A percentile compares a stretch with the other conserved stretches of the same genome.
Evolutionary conservation across 2,113 vertebrate species (phyloP).

Genomic region (Burhinus bistriatus): DNA sequence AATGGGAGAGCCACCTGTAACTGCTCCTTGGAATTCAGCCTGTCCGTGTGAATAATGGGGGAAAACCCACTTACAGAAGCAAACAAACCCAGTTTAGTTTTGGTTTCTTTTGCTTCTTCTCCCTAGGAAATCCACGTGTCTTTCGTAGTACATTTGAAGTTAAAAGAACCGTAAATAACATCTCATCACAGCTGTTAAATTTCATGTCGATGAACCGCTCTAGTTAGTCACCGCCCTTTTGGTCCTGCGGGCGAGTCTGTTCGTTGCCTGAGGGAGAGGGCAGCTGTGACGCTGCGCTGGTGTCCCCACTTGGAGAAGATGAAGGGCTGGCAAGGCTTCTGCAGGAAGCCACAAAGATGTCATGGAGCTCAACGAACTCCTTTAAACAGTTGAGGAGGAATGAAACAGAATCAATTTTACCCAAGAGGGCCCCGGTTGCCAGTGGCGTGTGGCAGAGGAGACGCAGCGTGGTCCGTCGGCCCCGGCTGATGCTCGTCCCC

Average conservation of each 20-base stretch:
- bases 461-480: background rate
- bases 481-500: background rate
- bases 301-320: background rate
- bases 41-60: no score
- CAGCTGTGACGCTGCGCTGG: rapidly evolving
- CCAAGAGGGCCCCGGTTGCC: no score
- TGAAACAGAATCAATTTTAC: background rate
- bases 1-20: no score
- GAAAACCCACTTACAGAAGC: background rate
- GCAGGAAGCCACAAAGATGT: background rate
- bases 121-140: background rate
- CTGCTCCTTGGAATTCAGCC: background rate
- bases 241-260: background rate
- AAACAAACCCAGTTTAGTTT: background rate
- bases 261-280: background rate
- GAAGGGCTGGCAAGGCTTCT: background rate
- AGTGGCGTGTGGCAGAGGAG: background rate
- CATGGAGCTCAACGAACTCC: background rate
- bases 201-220: background rate
- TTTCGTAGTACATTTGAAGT: rapidly evolving
- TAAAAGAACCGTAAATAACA: background rate
- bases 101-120: background rate
- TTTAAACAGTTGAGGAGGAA: background rate
- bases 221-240: no score
- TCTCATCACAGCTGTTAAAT: background rate